A percentile compares a stretch with the other conserved stretches of the same genome.
Conservation (phyloP, 2,888 invertebrate genomes). For the Drosophila silvestris region DNA sequence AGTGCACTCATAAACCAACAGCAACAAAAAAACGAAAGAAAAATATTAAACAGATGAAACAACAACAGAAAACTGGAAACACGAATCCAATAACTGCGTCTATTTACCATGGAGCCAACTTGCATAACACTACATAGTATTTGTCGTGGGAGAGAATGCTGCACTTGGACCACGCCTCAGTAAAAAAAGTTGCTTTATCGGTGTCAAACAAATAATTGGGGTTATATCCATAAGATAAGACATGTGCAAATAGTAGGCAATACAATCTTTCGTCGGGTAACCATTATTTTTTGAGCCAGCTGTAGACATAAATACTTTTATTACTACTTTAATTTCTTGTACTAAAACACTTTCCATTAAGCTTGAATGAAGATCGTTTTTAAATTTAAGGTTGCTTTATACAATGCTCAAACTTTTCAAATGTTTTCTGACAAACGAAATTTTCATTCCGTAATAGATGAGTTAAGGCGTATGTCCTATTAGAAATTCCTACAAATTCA, state of each 20-base stretch:
- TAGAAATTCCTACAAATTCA: slow-evolving; percentile 28
- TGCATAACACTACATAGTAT: slow-evolving; percentile 42
- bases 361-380: background rate
- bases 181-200: background rate
- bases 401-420: background rate
- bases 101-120: slow-evolving; percentile 32
- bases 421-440: background rate
- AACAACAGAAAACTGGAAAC: slow-evolving; percentile 39
- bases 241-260: background rate
- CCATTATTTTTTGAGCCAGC: background rate
- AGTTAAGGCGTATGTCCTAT: background rate
- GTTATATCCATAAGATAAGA: background rate
- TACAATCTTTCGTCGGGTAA: background rate
- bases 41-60: slow-evolving; percentile 2
- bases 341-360: background rate
- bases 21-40: slow-evolving; percentile 2
- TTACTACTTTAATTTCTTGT: background rate
- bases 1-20: slow-evolving; percentile 53
- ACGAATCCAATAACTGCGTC: slow-evolving; percentile 8
- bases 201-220: slow-evolving; percentile 21
- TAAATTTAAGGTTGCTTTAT: background rate
- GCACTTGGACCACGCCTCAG: slow-evolving; percentile 38
- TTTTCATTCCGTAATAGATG: slow-evolving; percentile 5
- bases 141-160: slow-evolving; percentile 51
- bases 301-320: background rate